Conservation (phyloP, 2,113 vertebrate genomes). For the Toxotes chatareus region DNA sequence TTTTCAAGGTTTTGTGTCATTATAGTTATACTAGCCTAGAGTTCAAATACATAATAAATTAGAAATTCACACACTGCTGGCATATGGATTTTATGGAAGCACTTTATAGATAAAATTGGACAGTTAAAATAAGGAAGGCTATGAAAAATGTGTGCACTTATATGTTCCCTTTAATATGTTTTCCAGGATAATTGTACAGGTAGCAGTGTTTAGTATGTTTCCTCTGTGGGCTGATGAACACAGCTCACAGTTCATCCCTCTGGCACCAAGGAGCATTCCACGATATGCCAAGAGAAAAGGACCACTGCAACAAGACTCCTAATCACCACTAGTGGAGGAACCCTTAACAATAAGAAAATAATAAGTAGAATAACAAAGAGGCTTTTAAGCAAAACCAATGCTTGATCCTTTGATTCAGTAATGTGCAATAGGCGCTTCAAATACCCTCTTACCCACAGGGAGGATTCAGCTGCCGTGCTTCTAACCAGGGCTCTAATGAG, state of each 20-base stretch:
- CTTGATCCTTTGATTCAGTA: constrained; percentile 81
- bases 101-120: not conserved
- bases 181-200: constrained; percentile 5
- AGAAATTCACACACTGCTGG: not conserved
- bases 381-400: constrained; percentile 77
- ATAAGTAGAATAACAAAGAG: constrained; percentile 79
- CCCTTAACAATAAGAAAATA: constrained; percentile 79
- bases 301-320: constrained; percentile 66
- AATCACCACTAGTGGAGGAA: constrained; percentile 72
- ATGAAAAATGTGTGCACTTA: not conserved
- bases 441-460: constrained; percentile 80
- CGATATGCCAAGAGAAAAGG: constrained; percentile 56
- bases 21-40: constrained; percentile 2
- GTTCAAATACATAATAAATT: constrained; percentile 28
- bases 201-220: not conserved
- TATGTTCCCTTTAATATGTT: not conserved
- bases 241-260: constrained; percentile 25
- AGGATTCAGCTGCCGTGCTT: constrained; percentile 82
- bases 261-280: constrained; percentile 67
- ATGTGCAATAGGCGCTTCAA: constrained; percentile 81
- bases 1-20: constrained; percentile 27
- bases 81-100: not conserved
- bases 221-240: constrained; percentile 24
- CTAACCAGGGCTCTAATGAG: constrained; percentile 82
- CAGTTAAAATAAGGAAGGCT: not conserved